Evolutionary conservation across 2,113 vertebrate genomes (phyloP).

Genomic region (Conger conger): DNA sequence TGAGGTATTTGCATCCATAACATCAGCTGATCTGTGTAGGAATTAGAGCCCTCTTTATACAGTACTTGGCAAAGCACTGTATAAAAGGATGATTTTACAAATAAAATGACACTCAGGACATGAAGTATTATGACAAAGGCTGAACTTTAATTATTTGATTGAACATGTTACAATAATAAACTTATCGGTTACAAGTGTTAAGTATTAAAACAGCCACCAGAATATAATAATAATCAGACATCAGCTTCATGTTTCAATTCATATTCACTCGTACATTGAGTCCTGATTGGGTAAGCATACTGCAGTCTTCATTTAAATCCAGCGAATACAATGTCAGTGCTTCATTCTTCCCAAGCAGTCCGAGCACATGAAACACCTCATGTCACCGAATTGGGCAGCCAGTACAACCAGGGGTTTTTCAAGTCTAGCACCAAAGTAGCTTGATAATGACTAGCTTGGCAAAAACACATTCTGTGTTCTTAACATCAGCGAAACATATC

Average conservation of each 20-base stretch:
- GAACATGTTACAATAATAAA: conserved; percentile 66
- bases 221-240: conserved; percentile 40
- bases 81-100: background rate
- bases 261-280: conserved; percentile 28
- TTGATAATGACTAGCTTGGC: conserved; percentile 36
- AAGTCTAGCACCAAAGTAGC: conserved; percentile 50
- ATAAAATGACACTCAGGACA: background rate
- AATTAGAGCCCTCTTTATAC: too few relatives aligned
- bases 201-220: conserved; percentile 53
- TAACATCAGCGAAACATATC: background rate
- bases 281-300: background rate
- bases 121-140: conserved; percentile 51
- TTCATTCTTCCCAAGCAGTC: conserved; percentile 22
- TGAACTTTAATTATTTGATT: conserved; percentile 63
- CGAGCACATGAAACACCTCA: conserved; percentile 32
- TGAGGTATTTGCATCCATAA: too few relatives aligned
- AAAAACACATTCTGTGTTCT: conserved; percentile 26
- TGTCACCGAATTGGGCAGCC: conserved; percentile 29
- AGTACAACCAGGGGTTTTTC: conserved; percentile 37
- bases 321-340: background rate
- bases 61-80: too few relatives aligned
- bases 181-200: conserved; percentile 59
- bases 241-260: conserved; percentile 37
- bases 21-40: too few relatives aligned
- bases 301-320: conserved; percentile 19